Base-by-base conservation (phyloP, 2,888 invertebrate genomes). In the Perdita meconis region DNA sequence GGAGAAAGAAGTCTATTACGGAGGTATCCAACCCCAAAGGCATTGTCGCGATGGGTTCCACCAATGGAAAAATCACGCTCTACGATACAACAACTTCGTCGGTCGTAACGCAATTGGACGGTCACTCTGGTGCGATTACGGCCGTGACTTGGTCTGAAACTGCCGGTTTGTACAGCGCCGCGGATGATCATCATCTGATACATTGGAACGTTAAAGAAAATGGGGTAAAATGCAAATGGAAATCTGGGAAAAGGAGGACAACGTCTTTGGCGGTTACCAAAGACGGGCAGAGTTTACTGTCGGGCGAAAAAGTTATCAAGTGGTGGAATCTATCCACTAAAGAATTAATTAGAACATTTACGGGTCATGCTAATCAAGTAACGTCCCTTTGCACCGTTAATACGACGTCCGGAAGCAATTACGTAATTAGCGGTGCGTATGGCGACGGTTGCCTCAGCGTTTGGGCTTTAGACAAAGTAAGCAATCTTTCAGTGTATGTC, bases 1-100 rank as follows among this genome's bases (percentile, higher is more conserved):
- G 93, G 82, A 93, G 93, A 87, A 89, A 91, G 92, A 85, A 89
- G 67, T 87, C 86, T 4, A 89, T 92, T 13, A 89, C 90, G 19
- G 92, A 92, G 63, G 92, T 92, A 26, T 65, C 76, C 40, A 86
- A 88, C 19, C 77, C 83, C 47, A 90, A 90, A 67, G 93, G 94
- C 71, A 93, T 95, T 81, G 93, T 97, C 89, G 96, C 95, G 0
- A 93, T 97, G 90, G 97, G 97, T 59, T 96, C 96, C 22, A 93
- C 94, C 1, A 94, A 94, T 84, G 97, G 97, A 61, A 94, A 94
- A 80, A 93, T 97, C 64, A 93, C 96, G 38, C 91, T 97, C 77
- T 97, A 96, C 73, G 95, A 93, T 56, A 93, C 94, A 3, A 93
- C 93, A 51, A 87, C 91, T 2, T 92, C 91, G 13, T 89, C 93